Conservation (phyloP, 2,888 invertebrate species). For the Trissolcus brochymenae region DNA sequence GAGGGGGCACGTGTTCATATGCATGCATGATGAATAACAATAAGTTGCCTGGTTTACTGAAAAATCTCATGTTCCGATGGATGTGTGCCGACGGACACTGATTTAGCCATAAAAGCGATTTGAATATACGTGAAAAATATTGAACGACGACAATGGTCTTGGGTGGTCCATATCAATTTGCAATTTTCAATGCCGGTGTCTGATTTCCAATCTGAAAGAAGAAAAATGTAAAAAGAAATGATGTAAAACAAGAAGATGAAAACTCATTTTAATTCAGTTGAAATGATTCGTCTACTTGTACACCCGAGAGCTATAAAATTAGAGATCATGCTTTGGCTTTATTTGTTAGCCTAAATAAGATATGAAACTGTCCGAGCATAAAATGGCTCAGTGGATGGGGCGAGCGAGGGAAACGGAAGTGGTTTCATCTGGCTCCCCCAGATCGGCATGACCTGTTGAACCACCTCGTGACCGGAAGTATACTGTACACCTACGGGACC, state of each 20-base stretch:
- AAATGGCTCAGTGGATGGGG: conserved; percentile 56
- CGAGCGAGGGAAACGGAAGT: conserved; percentile 69
- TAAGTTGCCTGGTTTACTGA: conserved; percentile 31
- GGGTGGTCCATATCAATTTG: conserved; percentile 33
- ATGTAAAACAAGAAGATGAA: not conserved
- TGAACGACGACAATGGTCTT: conserved; percentile 13
- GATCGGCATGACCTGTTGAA: conserved; percentile 76
- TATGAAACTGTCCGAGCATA: conserved; percentile 59
- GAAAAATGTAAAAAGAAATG: not conserved
- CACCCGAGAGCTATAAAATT: not conserved
- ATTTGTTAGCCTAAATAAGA: conserved; percentile 36
- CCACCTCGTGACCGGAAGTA: conserved; percentile 76
- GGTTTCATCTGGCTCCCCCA: conserved; percentile 75
- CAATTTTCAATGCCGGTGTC: too few species aligned
- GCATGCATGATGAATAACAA: conserved; percentile 40
- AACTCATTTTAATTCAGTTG: conserved; percentile 16
- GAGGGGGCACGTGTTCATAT: conserved; percentile 44
- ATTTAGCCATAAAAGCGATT: conserved; percentile 22
- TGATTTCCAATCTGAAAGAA: too few species aligned
- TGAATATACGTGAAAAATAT: conserved; percentile 37
- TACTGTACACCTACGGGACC: conserved; percentile 70
- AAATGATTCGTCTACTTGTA: conserved; percentile 32
- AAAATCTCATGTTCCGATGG: conserved; percentile 42
- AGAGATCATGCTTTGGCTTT: too few species aligned
- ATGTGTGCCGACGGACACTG: conserved; percentile 20